Conservation (phyloP, 2,888 invertebrate genomes). For the Sphinx pinastri region DNA sequence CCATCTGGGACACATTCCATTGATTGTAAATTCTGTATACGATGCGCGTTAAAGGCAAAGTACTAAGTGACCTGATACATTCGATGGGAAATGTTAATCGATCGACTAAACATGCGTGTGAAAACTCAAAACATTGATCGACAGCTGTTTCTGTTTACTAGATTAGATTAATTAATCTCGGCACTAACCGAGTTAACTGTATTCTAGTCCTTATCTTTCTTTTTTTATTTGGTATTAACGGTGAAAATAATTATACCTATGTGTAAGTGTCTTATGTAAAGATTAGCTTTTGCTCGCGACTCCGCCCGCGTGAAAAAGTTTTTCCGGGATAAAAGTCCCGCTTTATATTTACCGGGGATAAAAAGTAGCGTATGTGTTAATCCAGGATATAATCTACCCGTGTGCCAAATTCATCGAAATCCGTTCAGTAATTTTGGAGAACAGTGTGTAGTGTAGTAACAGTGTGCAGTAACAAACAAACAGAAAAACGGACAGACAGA, state of each 20-base stretch:
- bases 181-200: background rate
- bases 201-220: background rate
- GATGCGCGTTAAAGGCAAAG: background rate
- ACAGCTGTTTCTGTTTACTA: conserved; percentile 33
- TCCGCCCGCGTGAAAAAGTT: no score
- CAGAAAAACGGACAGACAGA: no score
- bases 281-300: no score
- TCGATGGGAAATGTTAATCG: conserved; percentile 61
- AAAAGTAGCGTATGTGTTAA: no score
- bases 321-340: no score
- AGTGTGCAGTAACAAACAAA: no score
- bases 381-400: no score
- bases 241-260: background rate
- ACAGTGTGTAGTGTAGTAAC: no score
- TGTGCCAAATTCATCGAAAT: no score
- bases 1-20: background rate
- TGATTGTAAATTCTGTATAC: background rate
- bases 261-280: background rate
- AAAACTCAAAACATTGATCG: conserved; percentile 55
- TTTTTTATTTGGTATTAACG: background rate
- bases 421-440: no score
- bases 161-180: conserved; percentile 27
- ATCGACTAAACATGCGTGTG: conserved; percentile 63
- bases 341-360: no score
- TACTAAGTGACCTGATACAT: conserved; percentile 41